These are phyloP conservation scores for Eupithecia subfuscata DNA, from an alignment of 2,888 invertebrate genomes.

Conservation along the genomic window DNA sequence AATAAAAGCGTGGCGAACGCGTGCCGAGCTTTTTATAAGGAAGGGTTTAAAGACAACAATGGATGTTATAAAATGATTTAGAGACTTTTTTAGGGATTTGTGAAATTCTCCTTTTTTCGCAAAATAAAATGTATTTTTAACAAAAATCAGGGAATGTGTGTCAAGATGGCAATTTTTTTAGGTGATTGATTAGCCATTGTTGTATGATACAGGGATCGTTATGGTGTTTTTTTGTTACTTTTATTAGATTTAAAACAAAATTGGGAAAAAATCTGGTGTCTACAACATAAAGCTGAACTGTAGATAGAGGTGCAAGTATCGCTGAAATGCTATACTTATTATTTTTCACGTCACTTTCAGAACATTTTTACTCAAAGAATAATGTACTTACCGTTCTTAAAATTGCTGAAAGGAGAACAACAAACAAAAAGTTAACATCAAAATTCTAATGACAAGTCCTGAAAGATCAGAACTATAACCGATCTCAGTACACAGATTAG, in stretches of 20 bases:
- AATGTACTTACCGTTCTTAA: neutral
- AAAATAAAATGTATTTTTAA: slow-evolving; percentile 55
- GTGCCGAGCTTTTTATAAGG: slow-evolving; percentile 69
- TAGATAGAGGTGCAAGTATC: neutral
- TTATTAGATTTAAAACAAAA: slow-evolving; percentile 10
- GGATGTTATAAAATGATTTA: slow-evolving; percentile 79
- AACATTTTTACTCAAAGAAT: too few species aligned
- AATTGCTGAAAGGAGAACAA: neutral
- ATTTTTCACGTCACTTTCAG: neutral
- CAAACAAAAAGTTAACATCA: neutral
- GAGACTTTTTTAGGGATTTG: slow-evolving; percentile 63
- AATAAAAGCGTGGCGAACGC: slow-evolving; percentile 69
- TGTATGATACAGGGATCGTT: slow-evolving; percentile 23
- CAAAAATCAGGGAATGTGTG: slow-evolving; percentile 58
- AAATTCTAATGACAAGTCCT: neutral
- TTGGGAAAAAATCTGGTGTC: neutral
- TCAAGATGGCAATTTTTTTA: slow-evolving; percentile 58
- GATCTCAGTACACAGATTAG: too few species aligned
- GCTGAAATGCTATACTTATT: neutral
- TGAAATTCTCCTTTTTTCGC: slow-evolving; percentile 65
- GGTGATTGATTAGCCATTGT: slow-evolving; percentile 72
- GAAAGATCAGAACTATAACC: too few species aligned
- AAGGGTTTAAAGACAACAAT: slow-evolving; percentile 81
- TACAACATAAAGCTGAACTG: neutral
- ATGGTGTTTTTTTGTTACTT: neutral